Base-by-base conservation (phyloP, 2,888 invertebrate species). In the Leptopilina syphax region DNA sequence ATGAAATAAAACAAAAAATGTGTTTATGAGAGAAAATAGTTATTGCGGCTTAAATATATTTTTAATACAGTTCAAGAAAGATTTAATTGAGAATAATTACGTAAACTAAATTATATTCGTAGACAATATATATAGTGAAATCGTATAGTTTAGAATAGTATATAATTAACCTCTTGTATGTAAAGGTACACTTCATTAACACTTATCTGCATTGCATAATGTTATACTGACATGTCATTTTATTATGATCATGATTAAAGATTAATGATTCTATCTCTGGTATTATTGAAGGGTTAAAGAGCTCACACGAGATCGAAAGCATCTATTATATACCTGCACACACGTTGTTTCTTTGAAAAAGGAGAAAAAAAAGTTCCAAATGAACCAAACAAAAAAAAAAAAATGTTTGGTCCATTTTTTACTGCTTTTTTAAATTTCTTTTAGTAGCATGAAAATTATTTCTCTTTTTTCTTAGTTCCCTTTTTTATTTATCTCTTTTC, bases 171-270 rank as follows among this genome's bases (percentile, higher is more conserved):
- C 81, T 85, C 82, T 85, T 87, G 87, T 89, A 88, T 89, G 88
- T 89, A 73, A n/a, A 57, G 13, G 57, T 73, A 90, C 90, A 90
- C 90, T 90, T 91, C 89, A 91, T 91, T 91, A 91, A 88, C 87
- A 86, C 88, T 88, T 85, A 87, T 86, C 84, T 85, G 82, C 73
- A 86, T 91, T 91, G 88, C 90, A 86, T 89, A 91, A 91, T 76
- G 73, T 85, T 83, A 50, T 10, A 82, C 84, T 82, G 85, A 85
- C 84, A 84, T 87, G 88, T 89, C 86, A 88, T 87, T 90, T 90
- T 88, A 89, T 89, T 88, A 87, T 87, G 86, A 86, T 86, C 85
- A 86, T 86, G 86, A 87, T 87, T 85, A 85, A 87, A 89, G 89
- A 91, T 90, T 89, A 89, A 90, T 89, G 88, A 83, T 87, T 83